Base-by-base conservation (phyloP, 2,888 invertebrate species). In the Acrobeloides nanus region DNA sequence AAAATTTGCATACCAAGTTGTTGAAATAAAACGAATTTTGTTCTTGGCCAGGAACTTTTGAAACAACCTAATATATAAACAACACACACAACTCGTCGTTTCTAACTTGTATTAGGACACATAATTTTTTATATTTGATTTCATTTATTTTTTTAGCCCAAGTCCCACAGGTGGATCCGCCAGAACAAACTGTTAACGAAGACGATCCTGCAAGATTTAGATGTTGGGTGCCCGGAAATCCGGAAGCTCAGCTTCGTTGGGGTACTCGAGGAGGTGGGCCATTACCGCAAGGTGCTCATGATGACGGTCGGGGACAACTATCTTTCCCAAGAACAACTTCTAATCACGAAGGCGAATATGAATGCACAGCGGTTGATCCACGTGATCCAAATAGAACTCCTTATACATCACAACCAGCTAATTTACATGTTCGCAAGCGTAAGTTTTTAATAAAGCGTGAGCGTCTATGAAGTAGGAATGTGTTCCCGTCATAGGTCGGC, bases 141-240 rank as follows among this genome's bases (percentile, higher is more conserved):
- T n/a, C n/a, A n/a, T n/a, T n/a, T n/a, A n/a, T n/a, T n/a, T n/a
- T n/a, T n/a, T n/a, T n/a, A n/a, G n/a, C n/a, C 10, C 51, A 43
- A 3, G 43, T 46, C 18, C 56, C 62, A 23, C 31, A 39, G 44
- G 65, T 71, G 15, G 67, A 68, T 29, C 84, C 84, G 2, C 81
- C 82, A 42, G 77, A 80, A 24, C 81, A 82, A 67, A 82, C 80
- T 0, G 80, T 84, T 7, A 76, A 81, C 5, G 82, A 84, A 74
- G 85, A 85, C 10, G 78, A 78, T 2, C 76, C 79, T 1, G 82
- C 81, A n/a, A n/a, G 25, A 24, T 74, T 93, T 1, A 81, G 82
- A 0, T 95, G 95, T 74, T 72, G 72, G 72, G 66, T 72, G 3
- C 66, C 66, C 5, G 69, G 66, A 38, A 53, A 65, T 34, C 62